A percentile compares a stretch with the other conserved stretches of the same genome.
These are phyloP conservation scores for Gymnocephalus cernua DNA, from an alignment of 2,113 vertebrate genomes.

Conservation along the genomic window DNA sequence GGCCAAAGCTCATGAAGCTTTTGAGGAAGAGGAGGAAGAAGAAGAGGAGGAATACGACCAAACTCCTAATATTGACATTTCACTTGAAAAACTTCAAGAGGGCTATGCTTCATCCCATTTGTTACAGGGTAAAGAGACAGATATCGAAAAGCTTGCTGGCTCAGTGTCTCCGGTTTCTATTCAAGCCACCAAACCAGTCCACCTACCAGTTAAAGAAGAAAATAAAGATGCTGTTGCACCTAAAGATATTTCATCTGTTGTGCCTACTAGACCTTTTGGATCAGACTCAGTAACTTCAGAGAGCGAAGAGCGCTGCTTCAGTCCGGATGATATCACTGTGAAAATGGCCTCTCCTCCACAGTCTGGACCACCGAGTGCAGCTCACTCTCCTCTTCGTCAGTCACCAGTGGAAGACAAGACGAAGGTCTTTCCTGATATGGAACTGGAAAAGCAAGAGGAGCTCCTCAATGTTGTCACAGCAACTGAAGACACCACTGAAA, in stretches of 20 bases:
- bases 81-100: conserved; percentile 86
- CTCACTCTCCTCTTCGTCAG: conserved; percentile 93
- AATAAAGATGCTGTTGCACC: conserved; percentile 54
- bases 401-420: conserved; percentile 91
- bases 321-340: conserved; percentile 95
- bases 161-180: conserved; percentile 50
- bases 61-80: conserved; percentile 85
- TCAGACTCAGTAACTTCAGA: conserved; percentile 84
- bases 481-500: conserved; percentile 58
- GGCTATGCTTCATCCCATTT: conserved; percentile 81
- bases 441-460: conserved; percentile 72
- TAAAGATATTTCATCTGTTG: conserved; percentile 64
- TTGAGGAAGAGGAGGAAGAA: conserved; percentile 85
- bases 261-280: conserved; percentile 75
- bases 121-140: conserved; percentile 64
- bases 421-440: conserved; percentile 81
- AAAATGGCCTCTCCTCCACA: conserved; percentile 97
- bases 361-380: conserved; percentile 91
- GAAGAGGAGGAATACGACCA: conserved; percentile 88
- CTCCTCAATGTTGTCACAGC: conserved; percentile 1
- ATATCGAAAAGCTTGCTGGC: conserved; percentile 42
- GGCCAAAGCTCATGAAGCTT: conserved; percentile 68
- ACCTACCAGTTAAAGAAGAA: conserved; percentile 73
- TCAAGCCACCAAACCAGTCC: conserved; percentile 67
- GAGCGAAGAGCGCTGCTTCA: conserved; percentile 92